phyloP scores from a whole-genome alignment of 2,888 invertebrate genomes.

The Stenodema calcarata region DNA sequence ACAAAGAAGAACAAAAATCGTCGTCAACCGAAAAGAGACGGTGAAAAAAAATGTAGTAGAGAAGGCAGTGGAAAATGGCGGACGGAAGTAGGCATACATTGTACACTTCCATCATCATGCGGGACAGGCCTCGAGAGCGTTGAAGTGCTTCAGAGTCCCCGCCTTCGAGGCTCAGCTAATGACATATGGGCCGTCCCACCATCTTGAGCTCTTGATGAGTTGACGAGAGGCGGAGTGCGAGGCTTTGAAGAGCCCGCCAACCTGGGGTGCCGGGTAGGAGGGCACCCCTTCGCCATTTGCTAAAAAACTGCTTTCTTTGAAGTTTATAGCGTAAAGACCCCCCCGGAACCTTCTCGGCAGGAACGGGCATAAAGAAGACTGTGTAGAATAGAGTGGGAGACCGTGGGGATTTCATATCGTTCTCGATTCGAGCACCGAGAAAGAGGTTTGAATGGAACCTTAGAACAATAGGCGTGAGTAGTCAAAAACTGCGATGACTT shows the following conservation, averaged over 20 bases:
- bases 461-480: slow-evolving; percentile 5
- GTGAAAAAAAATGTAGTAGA: background rate
- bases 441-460: background rate
- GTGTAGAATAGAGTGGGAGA: background rate
- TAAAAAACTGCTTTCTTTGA: slow-evolving; percentile 43
- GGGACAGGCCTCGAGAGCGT: background rate
- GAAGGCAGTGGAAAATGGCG: background rate
- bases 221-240: background rate
- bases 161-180: slow-evolving; percentile 36
- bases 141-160: slow-evolving; percentile 33
- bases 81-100: background rate
- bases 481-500: slow-evolving; percentile 22
- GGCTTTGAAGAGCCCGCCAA: background rate
- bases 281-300: slow-evolving; percentile 12
- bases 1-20: background rate
- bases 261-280: background rate
- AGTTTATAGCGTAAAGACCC: background rate
- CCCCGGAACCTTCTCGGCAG: background rate
- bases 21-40: background rate
- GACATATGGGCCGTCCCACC: slow-evolving; percentile 38
- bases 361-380: background rate
- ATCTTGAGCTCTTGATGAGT: slow-evolving; percentile 35
- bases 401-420: background rate
- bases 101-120: background rate
- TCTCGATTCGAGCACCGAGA: background rate